Evolutionary conservation across 2,888 invertebrate genomes (phyloP).

Genomic region (Melanotus villosus): DNA sequence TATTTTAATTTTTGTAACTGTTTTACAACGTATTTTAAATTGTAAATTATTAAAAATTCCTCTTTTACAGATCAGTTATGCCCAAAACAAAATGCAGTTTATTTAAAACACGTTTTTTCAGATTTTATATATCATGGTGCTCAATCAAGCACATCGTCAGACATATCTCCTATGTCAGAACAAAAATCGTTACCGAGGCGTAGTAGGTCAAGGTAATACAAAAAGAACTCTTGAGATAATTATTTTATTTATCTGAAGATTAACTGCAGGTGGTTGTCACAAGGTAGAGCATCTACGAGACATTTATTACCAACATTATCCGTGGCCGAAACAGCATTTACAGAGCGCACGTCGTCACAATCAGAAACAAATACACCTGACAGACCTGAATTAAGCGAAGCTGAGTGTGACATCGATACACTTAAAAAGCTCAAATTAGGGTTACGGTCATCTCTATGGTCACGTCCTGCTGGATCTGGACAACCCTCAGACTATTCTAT

Average conservation of each 20-base stretch:
- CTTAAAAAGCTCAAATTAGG: slow-evolving; percentile 81
- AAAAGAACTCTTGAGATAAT: slow-evolving; percentile 3
- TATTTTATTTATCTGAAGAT: slow-evolving; percentile 40
- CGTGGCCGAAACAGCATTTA: slow-evolving; percentile 72
- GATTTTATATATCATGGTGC: slow-evolving; percentile 84
- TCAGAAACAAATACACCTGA: slow-evolving; percentile 67
- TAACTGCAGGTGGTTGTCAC: slow-evolving; percentile 70
- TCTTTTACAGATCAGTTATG: too few species aligned
- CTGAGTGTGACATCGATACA: slow-evolving; percentile 82
- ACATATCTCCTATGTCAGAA: slow-evolving; percentile 84
- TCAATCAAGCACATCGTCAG: slow-evolving; percentile 83
- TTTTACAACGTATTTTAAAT: too few species aligned
- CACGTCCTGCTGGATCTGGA: slow-evolving; percentile 73
- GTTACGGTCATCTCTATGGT: slow-evolving; percentile 79
- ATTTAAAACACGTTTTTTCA: too few species aligned
- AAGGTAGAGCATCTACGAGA: slow-evolving; percentile 67
- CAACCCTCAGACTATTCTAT: slow-evolving; percentile 82
- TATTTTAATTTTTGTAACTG: too few species aligned
- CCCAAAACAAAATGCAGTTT: too few species aligned
- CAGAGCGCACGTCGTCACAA: slow-evolving; percentile 64
- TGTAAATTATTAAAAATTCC: too few species aligned
- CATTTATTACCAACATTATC: slow-evolving; percentile 77
- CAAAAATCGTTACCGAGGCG: slow-evolving; percentile 82
- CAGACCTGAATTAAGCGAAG: slow-evolving; percentile 77
- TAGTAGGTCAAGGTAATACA: slow-evolving; percentile 77